Conservation (phyloP, 2,888 invertebrate genomes). For the Perithous albicinctus region DNA sequence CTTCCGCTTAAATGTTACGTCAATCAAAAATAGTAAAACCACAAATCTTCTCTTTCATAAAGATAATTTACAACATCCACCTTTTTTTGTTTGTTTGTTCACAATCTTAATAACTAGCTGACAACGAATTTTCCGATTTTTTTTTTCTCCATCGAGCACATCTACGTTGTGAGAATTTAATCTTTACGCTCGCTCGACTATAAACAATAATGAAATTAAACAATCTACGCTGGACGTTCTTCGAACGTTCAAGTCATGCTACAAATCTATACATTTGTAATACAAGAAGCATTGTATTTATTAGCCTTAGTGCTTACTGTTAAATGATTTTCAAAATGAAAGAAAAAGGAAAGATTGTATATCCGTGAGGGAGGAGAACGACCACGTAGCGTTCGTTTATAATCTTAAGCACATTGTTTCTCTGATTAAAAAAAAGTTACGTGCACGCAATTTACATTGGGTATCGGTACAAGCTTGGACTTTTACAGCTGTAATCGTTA, state of each 20-base stretch:
- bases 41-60: conserved; percentile 74
- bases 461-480: not conserved
- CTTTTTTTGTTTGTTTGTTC: conserved; percentile 69
- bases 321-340: conserved; percentile 45
- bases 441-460: not conserved
- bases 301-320: conserved; percentile 20
- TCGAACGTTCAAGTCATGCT: conserved; percentile 71
- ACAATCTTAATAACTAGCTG: conserved; percentile 74
- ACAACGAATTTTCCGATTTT: conserved; percentile 72
- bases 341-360: conserved; percentile 59
- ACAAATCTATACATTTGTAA: conserved; percentile 79
- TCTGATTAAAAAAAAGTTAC: not conserved
- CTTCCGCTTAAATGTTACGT: conserved; percentile 62
- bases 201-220: conserved; percentile 61
- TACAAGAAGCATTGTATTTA: conserved; percentile 71
- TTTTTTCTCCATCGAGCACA: conserved; percentile 70
- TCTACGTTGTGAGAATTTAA: conserved; percentile 71
- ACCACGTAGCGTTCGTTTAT: not conserved
- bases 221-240: conserved; percentile 74
- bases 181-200: conserved; percentile 72
- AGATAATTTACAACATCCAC: conserved; percentile 81
- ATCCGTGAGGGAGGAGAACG: not conserved
- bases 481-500: conserved; percentile 4
- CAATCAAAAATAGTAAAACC: conserved; percentile 80
- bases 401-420: not conserved